Evolutionary conservation across 2,888 invertebrate genomes (phyloP).

Genomic region (Acanthosepion esculentum): DNA sequence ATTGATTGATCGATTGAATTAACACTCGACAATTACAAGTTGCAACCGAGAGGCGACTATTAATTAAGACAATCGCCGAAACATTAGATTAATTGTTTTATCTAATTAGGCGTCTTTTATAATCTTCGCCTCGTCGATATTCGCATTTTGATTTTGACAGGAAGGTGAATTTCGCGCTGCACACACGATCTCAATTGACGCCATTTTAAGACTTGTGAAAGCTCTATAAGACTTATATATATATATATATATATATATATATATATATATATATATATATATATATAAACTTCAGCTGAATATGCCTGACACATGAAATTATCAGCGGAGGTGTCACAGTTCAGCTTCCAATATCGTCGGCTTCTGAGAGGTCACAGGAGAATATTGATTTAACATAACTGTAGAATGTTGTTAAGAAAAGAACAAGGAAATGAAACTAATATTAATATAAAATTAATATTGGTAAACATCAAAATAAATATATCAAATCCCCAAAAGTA

Average conservation of each 20-base stretch:
- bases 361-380: background rate
- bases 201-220: background rate
- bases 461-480: too few species aligned
- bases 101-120: constrained; percentile 33
- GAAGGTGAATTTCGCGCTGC: background rate
- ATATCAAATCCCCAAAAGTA: too few species aligned
- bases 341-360: background rate
- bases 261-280: too few species aligned
- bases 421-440: too few species aligned
- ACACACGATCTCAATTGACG: background rate
- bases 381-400: background rate
- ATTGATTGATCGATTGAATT: background rate
- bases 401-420: background rate
- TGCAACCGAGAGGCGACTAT: background rate
- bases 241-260: too few species aligned
- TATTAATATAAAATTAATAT: too few species aligned
- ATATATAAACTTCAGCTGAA: background rate
- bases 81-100: constrained; percentile 33
- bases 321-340: background rate
- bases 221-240: background rate
- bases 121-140: background rate
- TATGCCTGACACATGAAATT: background rate
- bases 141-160: background rate
- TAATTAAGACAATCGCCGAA: background rate
- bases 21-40: background rate